phyloP scores from a whole-genome alignment of 2,888 invertebrate genomes.

The Papilio gigon region DNA sequence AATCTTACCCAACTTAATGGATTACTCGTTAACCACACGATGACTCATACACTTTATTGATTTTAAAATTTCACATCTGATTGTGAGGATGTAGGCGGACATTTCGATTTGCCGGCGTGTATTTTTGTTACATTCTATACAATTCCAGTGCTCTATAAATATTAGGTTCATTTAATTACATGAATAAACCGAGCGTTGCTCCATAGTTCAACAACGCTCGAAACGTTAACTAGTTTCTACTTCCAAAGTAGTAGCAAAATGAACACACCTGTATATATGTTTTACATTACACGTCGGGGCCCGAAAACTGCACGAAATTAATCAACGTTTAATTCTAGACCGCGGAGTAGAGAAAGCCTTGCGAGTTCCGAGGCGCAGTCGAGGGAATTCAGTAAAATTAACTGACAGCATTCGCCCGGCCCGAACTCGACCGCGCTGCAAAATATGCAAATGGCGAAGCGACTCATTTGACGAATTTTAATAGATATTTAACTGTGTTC shows the following conservation, averaged over 20 bases:
- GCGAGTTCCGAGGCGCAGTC: constrained; percentile 62
- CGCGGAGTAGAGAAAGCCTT: constrained; percentile 57
- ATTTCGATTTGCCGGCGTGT: background rate
- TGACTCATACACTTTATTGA: background rate
- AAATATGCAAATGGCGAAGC: constrained; percentile 77
- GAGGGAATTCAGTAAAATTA: constrained; percentile 74
- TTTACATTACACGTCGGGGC: constrained; percentile 59
- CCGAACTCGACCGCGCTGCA: constrained; percentile 65
- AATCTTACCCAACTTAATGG: constrained; percentile 8
- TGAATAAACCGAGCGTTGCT: constrained; percentile 16
- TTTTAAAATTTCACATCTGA: background rate
- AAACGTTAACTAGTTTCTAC: constrained; percentile 51
- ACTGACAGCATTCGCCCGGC: constrained; percentile 61
- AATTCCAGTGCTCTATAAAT: constrained; percentile 26
- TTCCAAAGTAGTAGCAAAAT: constrained; percentile 70
- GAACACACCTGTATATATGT: constrained; percentile 52
- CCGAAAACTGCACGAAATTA: constrained; percentile 72
- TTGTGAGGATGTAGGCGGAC: background rate
- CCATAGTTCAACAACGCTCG: background rate
- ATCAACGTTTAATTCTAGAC: constrained; percentile 79
- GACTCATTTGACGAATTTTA: constrained; percentile 79
- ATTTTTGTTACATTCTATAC: background rate
- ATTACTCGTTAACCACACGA: background rate
- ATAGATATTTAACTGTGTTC: constrained; percentile 77
- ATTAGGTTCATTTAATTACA: constrained; percentile 31